Conservation (phyloP, 2,113 vertebrate genomes). For the Athene cunicularia region DNA sequence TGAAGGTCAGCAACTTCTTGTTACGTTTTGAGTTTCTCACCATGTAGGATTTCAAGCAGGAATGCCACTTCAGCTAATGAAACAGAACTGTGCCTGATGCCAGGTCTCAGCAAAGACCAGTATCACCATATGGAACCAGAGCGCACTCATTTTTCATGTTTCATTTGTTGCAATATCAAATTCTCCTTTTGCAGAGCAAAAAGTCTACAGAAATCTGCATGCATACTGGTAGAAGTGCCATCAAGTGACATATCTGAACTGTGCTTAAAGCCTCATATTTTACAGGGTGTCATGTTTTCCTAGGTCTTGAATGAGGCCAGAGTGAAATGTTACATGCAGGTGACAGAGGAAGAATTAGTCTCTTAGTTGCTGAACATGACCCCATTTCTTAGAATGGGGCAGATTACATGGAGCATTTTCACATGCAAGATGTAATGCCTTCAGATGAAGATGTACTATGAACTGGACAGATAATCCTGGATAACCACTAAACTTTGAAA, state of each 20-base stretch:
- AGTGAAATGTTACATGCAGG: neutral
- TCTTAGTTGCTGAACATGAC: neutral
- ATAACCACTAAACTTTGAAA: neutral
- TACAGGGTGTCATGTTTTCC: neutral
- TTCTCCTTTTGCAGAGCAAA: neutral
- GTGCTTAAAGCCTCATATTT: neutral
- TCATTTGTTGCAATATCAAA: neutral
- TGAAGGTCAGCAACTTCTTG: neutral
- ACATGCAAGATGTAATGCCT: neutral
- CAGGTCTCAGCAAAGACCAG: neutral
- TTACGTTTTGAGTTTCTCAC: conserved; percentile 17
- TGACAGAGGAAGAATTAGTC: neutral
- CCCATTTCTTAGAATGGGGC: neutral
- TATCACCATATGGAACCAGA: neutral
- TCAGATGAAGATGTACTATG: neutral
- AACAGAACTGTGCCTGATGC: neutral
- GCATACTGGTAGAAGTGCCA: neutral
- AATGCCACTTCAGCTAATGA: neutral
- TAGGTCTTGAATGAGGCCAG: neutral
- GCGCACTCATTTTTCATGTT: neutral
- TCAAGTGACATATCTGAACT: neutral
- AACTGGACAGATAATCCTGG: neutral
- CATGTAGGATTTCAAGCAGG: neutral
- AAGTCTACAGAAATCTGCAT: neutral
- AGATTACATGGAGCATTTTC: neutral